phyloP scores from a whole-genome alignment of 2,888 invertebrate species.

The Rhagonycha lutea region DNA sequence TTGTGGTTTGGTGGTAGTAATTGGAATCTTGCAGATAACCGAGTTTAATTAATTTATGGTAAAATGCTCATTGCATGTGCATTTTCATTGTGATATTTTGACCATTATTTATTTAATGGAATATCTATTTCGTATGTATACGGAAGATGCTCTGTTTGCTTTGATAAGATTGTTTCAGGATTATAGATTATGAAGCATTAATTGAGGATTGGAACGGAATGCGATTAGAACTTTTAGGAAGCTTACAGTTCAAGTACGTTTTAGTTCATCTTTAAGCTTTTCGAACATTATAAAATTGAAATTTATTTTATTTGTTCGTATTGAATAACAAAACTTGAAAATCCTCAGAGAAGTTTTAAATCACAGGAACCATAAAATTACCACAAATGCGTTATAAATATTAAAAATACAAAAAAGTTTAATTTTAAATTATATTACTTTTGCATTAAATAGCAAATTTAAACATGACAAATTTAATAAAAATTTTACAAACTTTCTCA shows the following conservation, averaged over 20 bases:
- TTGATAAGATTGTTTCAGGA: constrained; percentile 36
- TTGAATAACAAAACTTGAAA: neutral
- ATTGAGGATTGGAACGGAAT: constrained; percentile 7
- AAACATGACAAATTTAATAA: neutral
- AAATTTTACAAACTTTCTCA: neutral
- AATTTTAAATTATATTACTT: neutral
- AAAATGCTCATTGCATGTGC: constrained; percentile 24
- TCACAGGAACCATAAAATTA: neutral
- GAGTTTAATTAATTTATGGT: constrained; percentile 53
- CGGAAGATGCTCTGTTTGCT: constrained; percentile 37
- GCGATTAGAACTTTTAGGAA: constrained; percentile 1
- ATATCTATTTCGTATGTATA: constrained; percentile 10
- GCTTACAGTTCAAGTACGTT: neutral
- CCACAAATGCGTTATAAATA: neutral
- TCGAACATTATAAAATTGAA: neutral
- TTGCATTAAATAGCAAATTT: neutral
- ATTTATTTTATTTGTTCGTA: neutral
- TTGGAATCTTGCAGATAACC: constrained; percentile 57
- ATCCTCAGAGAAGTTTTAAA: neutral
- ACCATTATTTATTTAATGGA: constrained; percentile 6
- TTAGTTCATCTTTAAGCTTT: neutral
- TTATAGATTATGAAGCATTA: constrained; percentile 21
- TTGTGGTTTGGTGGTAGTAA: constrained; percentile 54
- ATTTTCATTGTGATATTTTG: constrained; percentile 15
- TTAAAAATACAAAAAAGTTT: neutral